Percentiles rank a stretch among this genome's conserved stretches.
Evolutionary conservation across 2,113 vertebrate genomes (phyloP).

Genomic region (Alces alces): DNA sequence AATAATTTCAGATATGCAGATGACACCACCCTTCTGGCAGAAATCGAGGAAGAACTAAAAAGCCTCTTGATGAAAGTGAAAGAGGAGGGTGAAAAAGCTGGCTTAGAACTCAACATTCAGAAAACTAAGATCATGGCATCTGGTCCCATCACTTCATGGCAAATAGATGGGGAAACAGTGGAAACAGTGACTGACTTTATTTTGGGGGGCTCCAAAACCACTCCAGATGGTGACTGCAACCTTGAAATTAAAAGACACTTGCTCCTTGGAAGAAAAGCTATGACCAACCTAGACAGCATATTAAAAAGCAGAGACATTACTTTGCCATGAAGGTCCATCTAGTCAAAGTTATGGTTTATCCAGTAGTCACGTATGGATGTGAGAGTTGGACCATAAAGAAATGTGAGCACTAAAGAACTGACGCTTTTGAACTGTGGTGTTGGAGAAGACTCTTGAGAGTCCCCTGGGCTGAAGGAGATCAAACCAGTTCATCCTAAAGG

Average conservation of each 20-base stretch:
- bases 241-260: not conserved
- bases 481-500: not conserved
- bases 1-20: not conserved
- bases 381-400: not conserved
- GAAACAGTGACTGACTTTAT: not conserved
- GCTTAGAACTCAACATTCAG: not conserved
- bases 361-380: not conserved
- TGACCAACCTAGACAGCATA: not conserved
- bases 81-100: not conserved
- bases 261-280: not conserved
- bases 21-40: not conserved
- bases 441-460: not conserved
- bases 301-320: not conserved
- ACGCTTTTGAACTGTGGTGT: not conserved
- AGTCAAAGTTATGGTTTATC: not conserved
- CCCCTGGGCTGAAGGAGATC: not conserved
- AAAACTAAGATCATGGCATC: not conserved
- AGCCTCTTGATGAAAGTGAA: not conserved
- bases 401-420: not conserved
- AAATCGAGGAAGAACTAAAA: not conserved
- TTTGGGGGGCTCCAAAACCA: not conserved
- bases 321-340: not conserved
- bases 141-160: not conserved
- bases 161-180: not conserved
- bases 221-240: not conserved